Evolutionary conservation across 2,113 vertebrate genomes (phyloP).

Genomic region (Uria aalge): DNA sequence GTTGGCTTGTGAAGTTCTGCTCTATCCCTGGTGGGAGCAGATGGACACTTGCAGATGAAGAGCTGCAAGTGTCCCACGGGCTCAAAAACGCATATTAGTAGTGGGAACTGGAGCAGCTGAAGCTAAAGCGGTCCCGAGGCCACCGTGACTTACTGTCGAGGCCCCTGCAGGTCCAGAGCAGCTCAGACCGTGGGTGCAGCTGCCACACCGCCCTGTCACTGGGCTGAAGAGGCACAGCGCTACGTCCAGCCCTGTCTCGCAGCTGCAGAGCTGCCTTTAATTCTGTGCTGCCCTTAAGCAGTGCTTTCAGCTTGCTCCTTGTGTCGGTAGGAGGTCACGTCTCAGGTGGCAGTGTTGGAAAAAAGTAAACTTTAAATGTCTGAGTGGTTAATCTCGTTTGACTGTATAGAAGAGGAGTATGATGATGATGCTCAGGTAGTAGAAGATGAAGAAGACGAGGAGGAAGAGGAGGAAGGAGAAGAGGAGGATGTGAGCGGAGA

Average conservation of each 20-base stretch:
- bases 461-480: conserved; percentile 91
- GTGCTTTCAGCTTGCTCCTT: neutral
- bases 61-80: neutral
- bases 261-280: neutral
- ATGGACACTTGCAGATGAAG: neutral
- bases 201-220: neutral
- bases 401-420: conserved; percentile 83
- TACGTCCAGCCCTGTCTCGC: accelerated
- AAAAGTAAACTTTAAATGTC: neutral
- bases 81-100: neutral
- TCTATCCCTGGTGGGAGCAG: neutral
- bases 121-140: neutral
- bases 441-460: conserved; percentile 90
- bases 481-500: conserved; percentile 86
- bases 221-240: neutral
- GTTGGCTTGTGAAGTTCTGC: neutral
- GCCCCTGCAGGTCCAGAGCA: neutral
- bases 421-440: conserved; percentile 90
- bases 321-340: accelerated
- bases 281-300: neutral
- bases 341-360: neutral
- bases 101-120: neutral
- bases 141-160: neutral
- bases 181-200: neutral
- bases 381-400: neutral